phyloP scores from a whole-genome alignment of 2,888 invertebrate species.

The Notodonta ziczac region DNA sequence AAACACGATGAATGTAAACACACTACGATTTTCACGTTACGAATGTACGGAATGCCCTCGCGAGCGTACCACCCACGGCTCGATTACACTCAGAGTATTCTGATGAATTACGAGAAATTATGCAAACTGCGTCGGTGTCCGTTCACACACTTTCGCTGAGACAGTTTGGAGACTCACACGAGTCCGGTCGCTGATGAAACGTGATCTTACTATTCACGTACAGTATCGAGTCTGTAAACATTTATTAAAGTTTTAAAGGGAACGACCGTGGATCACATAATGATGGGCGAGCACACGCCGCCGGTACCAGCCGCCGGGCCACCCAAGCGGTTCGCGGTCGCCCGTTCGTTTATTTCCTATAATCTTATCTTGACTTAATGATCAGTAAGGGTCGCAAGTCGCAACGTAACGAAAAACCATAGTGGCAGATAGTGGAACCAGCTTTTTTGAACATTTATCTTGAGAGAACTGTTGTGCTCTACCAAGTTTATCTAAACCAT shows the following conservation, averaged over 20 bases:
- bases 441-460: conserved; percentile 3
- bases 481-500: not conserved
- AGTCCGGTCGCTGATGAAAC: conserved; percentile 42
- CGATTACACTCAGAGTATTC: conserved; percentile 59
- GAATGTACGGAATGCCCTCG: conserved; percentile 53
- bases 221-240: conserved; percentile 19
- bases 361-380: conserved; percentile 70
- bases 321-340: conserved; percentile 66
- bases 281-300: conserved; percentile 53
- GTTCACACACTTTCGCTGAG: conserved; percentile 81
- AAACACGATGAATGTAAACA: conserved; percentile 28
- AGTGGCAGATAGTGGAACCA: not conserved
- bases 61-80: conserved; percentile 66
- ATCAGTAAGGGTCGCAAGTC: conserved; percentile 60
- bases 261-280: conserved; percentile 46
- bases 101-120: conserved; percentile 75
- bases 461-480: not conserved
- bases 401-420: conserved; percentile 15
- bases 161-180: conserved; percentile 69
- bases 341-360: conserved; percentile 67
- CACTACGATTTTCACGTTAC: conserved; percentile 40
- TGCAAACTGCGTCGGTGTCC: conserved; percentile 60
- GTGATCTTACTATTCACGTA: conserved; percentile 42
- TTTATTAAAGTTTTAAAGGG: conserved; percentile 34
- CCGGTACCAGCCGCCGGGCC: conserved; percentile 57